These are phyloP conservation scores for Cremastinae sp. DNA, from an alignment of 2,888 invertebrate species.

Conservation along the genomic window DNA sequence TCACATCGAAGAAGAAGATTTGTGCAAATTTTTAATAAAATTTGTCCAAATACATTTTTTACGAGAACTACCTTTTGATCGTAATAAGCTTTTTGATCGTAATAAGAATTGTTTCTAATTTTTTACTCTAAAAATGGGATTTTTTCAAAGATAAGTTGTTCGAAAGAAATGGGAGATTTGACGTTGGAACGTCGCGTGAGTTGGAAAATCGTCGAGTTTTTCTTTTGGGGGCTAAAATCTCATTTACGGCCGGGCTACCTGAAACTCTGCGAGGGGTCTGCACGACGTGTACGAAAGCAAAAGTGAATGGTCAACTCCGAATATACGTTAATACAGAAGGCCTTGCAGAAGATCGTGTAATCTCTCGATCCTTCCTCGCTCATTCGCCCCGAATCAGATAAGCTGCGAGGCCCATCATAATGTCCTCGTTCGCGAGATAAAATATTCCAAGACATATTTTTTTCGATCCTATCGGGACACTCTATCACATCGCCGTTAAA, in stretches of 20 bases:
- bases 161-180: constrained; percentile 16
- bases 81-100: too few relatives aligned
- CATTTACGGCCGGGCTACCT: constrained; percentile 40
- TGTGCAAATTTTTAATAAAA: too few relatives aligned
- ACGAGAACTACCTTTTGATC: too few relatives aligned
- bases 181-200: not conserved
- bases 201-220: not conserved
- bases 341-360: constrained; percentile 23
- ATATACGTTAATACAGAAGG: not conserved
- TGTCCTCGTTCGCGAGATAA: constrained; percentile 36
- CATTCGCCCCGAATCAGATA: constrained; percentile 28
- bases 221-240: constrained; percentile 10
- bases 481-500: constrained; percentile 17
- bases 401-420: constrained; percentile 7
- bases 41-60: too few relatives aligned
- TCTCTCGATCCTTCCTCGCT: constrained; percentile 29
- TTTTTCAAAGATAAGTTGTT: too few relatives aligned
- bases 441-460: constrained; percentile 31
- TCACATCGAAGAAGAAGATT: too few relatives aligned
- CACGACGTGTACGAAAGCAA: not conserved
- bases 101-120: too few relatives aligned
- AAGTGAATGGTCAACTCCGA: constrained; percentile 30
- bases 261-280: constrained; percentile 15
- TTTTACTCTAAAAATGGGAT: not conserved
- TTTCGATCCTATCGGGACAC: constrained; percentile 23